These are phyloP conservation scores for Eupristina koningsbergeri DNA, from an alignment of 1,140 invertebrate genomes.

Conservation along the genomic window DNA sequence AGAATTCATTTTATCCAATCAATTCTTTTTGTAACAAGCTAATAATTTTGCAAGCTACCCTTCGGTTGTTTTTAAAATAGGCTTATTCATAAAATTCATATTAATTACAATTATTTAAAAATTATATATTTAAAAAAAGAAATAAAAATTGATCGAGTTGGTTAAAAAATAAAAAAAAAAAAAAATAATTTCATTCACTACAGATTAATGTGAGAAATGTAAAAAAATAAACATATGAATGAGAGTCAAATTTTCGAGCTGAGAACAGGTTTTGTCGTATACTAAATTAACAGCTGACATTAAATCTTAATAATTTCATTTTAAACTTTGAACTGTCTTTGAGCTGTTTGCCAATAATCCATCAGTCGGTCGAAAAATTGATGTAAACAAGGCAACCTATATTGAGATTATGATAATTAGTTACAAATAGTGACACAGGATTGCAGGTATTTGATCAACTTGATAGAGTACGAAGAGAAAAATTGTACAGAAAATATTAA, in stretches of 20 bases:
- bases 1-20: too few relatives aligned
- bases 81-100: too few relatives aligned
- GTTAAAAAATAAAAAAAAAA: too few relatives aligned
- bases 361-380: neutral
- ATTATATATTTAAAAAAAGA: too few relatives aligned
- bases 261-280: neutral
- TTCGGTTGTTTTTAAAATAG: too few relatives aligned
- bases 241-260: neutral
- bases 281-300: neutral
- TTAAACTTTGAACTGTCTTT: neutral
- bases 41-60: too few relatives aligned
- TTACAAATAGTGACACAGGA: neutral
- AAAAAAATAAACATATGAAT: neutral
- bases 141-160: too few relatives aligned
- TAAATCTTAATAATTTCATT: neutral
- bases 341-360: neutral
- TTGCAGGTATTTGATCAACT: neutral
- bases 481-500: neutral
- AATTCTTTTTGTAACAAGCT: too few relatives aligned
- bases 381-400: neutral
- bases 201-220: neutral
- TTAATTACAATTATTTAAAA: too few relatives aligned
- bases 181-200: neutral
- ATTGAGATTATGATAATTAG: neutral
- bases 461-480: neutral